phyloP scores from a whole-genome alignment of 2,888 invertebrate genomes.

The Caenorhabditis virilis region DNA sequence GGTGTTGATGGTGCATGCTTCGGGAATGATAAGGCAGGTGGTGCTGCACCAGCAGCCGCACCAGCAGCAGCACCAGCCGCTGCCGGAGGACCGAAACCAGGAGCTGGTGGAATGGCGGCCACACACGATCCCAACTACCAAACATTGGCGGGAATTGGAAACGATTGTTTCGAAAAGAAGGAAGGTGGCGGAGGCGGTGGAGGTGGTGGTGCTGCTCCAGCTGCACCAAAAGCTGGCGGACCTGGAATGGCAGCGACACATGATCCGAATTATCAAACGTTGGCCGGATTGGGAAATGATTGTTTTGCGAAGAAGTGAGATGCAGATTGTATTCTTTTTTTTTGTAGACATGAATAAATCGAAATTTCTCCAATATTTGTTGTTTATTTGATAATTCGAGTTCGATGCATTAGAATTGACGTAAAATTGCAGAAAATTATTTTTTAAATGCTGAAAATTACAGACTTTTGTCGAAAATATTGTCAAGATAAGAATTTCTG shows the following conservation, averaged over 20 bases:
- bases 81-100: slow-evolving; percentile 9
- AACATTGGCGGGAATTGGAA: slow-evolving; percentile 21
- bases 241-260: slow-evolving; percentile 21
- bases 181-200: slow-evolving; percentile 12
- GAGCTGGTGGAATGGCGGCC: slow-evolving; percentile 10
- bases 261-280: slow-evolving; percentile 29
- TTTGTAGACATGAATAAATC: slow-evolving; percentile 3
- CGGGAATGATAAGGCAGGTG: slow-evolving; percentile 7
- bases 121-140: slow-evolving; percentile 35
- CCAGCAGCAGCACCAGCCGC: slow-evolving; percentile 5
- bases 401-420: slow-evolving; percentile 21
- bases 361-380: slow-evolving; percentile 12
- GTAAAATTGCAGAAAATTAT: slow-evolving; percentile 15
- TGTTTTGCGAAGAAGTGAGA: slow-evolving; percentile 14
- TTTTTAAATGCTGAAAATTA: slow-evolving; percentile 4
- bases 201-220: neutral
- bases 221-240: neutral
- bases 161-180: slow-evolving; percentile 18
- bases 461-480: neutral
- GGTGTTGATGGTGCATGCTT: slow-evolving; percentile 12
- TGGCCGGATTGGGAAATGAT: slow-evolving; percentile 22
- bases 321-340: slow-evolving; percentile 6
- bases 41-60: slow-evolving; percentile 5
- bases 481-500: too few relatives aligned
- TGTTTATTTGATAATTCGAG: too few relatives aligned